Evolutionary conservation across 2,113 vertebrate genomes (phyloP), one percentile per base, ranked within the genome.

Genomic region (Oxyura jamaicensis): DNA sequence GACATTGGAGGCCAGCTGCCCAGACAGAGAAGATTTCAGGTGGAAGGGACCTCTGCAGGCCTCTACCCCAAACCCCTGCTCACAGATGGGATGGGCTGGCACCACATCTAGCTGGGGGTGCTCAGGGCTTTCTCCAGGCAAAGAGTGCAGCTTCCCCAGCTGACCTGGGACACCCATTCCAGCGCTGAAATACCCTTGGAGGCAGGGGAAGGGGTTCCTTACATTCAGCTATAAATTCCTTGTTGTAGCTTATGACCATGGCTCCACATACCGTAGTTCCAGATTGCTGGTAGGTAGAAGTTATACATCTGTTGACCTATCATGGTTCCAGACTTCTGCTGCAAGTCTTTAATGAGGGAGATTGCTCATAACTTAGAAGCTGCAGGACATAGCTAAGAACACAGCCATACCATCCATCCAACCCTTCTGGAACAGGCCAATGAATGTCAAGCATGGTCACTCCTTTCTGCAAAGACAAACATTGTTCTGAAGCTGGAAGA

Each of bases 191-290:
- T 15, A 68, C 10, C 17, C 36, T 63, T 28, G 25, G 25, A 41
- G 16, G 62, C 36, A 39, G 16, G 23, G 25, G 15, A 63, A 20
- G 56, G 11, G 19, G 25, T 58, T 58, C 19, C 19, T n/a, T 58
- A 55, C 4, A 13, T 63, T 3, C 15, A 44, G 36, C 39, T 19
- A 0, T 15, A 20, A 68, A 52, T 68, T 77, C 59, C 41, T 58
- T 35, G 33, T 6, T 73, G 35, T 33, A 53, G 15, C n/a, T 78
- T 31, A 11, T 28, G 46, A 86, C 59, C 1, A 0, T 36, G 26
- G 50, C 17, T 62, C 41, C 22, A 35, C 0, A 0, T 28, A 85
- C 23, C 20, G 13, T 3, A 41, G 59, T n/a, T 77, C 56, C 53
- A 59, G 19, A 13, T 1, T 63, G 19, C 6, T 35, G 42, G 28